Percentiles rank a stretch among this genome's conserved stretches.
Evolutionary conservation across 2,113 vertebrate species (phyloP).

Genomic region (Psettodes erumei): DNA sequence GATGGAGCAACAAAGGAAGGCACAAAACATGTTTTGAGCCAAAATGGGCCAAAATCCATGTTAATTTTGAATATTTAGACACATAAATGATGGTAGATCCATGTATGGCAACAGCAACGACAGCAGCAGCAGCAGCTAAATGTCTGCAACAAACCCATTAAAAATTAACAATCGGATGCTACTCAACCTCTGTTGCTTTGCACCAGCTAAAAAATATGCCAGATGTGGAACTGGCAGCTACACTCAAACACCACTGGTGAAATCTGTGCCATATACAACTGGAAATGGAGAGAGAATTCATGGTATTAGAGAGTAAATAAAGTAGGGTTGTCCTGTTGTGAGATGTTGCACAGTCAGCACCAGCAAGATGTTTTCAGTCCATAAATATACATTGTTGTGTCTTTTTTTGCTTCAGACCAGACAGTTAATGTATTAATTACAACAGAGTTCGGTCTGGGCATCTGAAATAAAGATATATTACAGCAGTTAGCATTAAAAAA

Average conservation of each 20-base stretch:
- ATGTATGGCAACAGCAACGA: constrained; percentile 27
- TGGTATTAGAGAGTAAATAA: neutral
- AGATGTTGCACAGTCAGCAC: constrained; percentile 7
- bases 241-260: constrained; percentile 13
- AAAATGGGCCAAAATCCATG: neutral
- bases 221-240: constrained; percentile 35
- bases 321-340: neutral
- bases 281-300: neutral
- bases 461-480: neutral
- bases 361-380: neutral
- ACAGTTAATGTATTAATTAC: neutral
- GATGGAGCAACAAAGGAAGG: neutral
- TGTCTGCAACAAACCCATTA: constrained; percentile 24
- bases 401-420: neutral
- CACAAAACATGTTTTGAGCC: neutral
- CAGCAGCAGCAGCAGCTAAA: constrained; percentile 22
- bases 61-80: constrained; percentile 8
- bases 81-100: constrained; percentile 12
- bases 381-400: neutral
- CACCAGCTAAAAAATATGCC: constrained; percentile 42
- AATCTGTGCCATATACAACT: constrained; percentile 19
- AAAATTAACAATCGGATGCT: constrained; percentile 35
- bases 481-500: neutral
- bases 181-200: constrained; percentile 21
- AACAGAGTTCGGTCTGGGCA: neutral